A percentile compares a stretch with the other conserved stretches of the same genome.
Conservation (phyloP, 2,113 vertebrate species). For the Leucopsar rothschildi region DNA sequence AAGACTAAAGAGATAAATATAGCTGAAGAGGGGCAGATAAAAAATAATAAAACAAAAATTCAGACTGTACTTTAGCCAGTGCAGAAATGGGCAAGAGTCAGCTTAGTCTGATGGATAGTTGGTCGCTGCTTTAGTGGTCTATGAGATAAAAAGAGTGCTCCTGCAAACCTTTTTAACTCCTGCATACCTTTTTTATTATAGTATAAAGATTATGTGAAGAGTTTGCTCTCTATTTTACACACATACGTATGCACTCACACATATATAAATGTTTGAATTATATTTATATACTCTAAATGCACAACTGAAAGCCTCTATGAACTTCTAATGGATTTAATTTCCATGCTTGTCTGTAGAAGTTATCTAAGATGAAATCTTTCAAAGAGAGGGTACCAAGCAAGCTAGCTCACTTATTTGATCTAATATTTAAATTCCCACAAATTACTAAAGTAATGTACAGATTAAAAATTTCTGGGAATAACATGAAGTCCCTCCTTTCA, state of each 20-base stretch:
- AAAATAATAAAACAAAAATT: neutral
- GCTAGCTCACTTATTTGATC: neutral
- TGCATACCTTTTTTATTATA: neutral
- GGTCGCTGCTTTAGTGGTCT: neutral
- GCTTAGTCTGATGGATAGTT: rapidly evolving
- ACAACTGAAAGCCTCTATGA: neutral
- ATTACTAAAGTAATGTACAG: neutral
- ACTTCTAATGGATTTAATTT: neutral
- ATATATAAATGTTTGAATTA: neutral
- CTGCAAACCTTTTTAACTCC: neutral
- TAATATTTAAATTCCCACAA: neutral
- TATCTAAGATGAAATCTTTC: neutral
- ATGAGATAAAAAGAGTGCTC: neutral
- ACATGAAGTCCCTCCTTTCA: neutral
- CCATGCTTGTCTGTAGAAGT: neutral
- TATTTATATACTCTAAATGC: neutral
- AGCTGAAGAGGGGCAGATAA: neutral
- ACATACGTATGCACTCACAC: too few species aligned
- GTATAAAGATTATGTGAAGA: neutral
- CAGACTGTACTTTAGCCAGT: neutral
- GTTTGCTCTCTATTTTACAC: neutral
- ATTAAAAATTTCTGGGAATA: neutral
- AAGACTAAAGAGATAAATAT: neutral
- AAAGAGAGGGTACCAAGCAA: neutral
- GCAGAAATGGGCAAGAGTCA: neutral